phyloP scores from a whole-genome alignment of 2,888 invertebrate genomes.

The Frankliniella intonsa region DNA sequence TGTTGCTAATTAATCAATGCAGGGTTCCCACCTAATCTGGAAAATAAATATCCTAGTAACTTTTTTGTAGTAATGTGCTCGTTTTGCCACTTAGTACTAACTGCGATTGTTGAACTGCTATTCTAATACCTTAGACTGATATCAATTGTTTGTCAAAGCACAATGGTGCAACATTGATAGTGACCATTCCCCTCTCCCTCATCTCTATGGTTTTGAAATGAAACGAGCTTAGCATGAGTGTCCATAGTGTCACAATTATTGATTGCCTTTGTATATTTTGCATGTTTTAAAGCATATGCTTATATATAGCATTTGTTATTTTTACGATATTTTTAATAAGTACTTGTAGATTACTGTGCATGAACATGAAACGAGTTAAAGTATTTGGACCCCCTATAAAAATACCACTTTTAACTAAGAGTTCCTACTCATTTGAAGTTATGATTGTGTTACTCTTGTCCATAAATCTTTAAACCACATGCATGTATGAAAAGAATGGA shows the following conservation, averaged over 20 bases:
- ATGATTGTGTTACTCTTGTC: no score
- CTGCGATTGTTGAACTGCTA: background rate
- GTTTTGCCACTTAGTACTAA: background rate
- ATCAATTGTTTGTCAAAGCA: background rate
- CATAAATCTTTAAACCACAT: no score
- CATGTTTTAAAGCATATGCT: no score
- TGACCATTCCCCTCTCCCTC: background rate
- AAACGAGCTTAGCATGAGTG: no score
- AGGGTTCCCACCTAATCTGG: background rate
- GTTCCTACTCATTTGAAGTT: no score
- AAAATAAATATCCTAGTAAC: background rate
- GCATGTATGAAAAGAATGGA: no score
- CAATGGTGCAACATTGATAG: background rate
- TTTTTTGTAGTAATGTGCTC: background rate
- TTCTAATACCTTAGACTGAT: conserved; percentile 8
- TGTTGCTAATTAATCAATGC: background rate
- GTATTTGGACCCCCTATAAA: no score
- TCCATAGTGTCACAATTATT: no score
- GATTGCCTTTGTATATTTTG: no score
- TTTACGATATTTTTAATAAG: background rate
- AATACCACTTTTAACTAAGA: no score
- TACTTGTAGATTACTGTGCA: background rate
- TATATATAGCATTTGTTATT: background rate
- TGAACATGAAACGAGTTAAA: no score
- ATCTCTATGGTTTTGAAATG: background rate